Evolutionary conservation across 2,113 vertebrate species (phyloP).

Genomic region (Sinocyclocheilus anophthalmus): DNA sequence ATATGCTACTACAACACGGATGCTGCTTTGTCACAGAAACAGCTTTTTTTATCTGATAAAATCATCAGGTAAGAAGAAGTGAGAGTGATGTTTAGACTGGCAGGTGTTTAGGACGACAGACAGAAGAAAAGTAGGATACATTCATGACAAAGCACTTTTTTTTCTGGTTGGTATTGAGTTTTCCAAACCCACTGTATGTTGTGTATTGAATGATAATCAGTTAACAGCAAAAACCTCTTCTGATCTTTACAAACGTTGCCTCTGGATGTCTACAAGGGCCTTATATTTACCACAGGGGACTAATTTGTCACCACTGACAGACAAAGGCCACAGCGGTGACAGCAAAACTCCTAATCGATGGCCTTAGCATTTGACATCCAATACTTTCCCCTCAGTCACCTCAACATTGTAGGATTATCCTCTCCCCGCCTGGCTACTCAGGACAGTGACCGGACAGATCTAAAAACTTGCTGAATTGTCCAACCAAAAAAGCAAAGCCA

Average conservation of each 20-base stretch:
- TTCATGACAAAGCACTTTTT: constrained; percentile 1
- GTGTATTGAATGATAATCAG: constrained; percentile 30
- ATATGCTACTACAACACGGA: constrained; percentile 6
- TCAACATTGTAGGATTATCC: constrained; percentile 59
- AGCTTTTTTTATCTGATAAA: background rate
- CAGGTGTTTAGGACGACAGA: background rate
- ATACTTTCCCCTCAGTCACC: constrained; percentile 62
- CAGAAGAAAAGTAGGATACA: background rate
- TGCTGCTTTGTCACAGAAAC: background rate
- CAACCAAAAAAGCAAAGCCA: constrained; percentile 12
- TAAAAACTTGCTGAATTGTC: constrained; percentile 46
- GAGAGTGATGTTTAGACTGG: background rate
- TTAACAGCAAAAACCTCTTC: constrained; percentile 32
- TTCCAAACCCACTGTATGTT: background rate
- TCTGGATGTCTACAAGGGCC: constrained; percentile 6
- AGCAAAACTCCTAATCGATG: constrained; percentile 65
- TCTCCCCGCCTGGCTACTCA: constrained; percentile 44
- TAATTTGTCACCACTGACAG: constrained; percentile 63
- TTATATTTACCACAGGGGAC: constrained; percentile 51
- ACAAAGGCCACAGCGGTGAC: constrained; percentile 58
- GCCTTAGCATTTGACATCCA: constrained; percentile 56
- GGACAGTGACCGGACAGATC: background rate
- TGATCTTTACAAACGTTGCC: constrained; percentile 36
- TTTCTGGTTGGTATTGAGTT: background rate
- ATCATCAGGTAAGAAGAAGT: background rate